Evolutionary conservation across 2,113 vertebrate species (phyloP).

Genomic region (Podiceps cristatus): DNA sequence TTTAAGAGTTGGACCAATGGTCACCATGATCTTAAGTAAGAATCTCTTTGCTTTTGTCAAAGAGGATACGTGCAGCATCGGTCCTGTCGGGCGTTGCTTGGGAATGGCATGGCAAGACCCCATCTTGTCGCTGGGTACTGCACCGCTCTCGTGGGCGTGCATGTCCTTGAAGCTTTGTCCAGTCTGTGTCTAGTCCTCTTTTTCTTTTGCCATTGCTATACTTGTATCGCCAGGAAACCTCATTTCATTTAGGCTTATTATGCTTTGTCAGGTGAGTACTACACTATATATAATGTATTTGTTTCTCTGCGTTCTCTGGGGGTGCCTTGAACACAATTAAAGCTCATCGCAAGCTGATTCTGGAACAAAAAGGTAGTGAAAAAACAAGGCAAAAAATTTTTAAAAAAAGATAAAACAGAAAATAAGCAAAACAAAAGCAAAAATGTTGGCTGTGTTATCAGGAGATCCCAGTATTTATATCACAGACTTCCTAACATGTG

Average conservation of each 20-base stretch:
- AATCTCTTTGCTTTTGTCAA: not conserved
- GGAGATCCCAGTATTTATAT: constrained; percentile 70
- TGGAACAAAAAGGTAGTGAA: constrained; percentile 79
- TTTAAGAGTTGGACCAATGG: not conserved
- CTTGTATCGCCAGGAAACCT: constrained; percentile 67
- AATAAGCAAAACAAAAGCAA: constrained; percentile 49
- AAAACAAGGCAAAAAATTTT: not conserved
- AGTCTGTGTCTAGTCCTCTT: constrained; percentile 63
- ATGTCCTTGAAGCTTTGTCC: not conserved
- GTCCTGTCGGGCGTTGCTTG: not conserved
- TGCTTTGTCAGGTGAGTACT: constrained; percentile 74
- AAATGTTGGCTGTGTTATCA: constrained; percentile 47
- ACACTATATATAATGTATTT: constrained; percentile 71
- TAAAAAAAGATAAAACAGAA: not conserved
- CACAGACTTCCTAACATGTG: constrained; percentile 60
- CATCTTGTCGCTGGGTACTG: not conserved
- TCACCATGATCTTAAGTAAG: not conserved
- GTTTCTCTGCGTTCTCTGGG: constrained; percentile 85
- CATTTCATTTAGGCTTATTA: constrained; percentile 69
- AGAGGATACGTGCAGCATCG: not conserved
- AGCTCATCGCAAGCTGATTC: constrained; percentile 81
- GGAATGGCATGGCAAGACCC: not conserved
- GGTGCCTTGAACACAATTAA: constrained; percentile 84
- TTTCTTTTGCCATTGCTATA: constrained; percentile 47
- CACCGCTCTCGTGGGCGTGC: fast-evolving